phyloP scores from a whole-genome alignment of 2,113 vertebrate genomes.

The Theristicus caerulescens region DNA sequence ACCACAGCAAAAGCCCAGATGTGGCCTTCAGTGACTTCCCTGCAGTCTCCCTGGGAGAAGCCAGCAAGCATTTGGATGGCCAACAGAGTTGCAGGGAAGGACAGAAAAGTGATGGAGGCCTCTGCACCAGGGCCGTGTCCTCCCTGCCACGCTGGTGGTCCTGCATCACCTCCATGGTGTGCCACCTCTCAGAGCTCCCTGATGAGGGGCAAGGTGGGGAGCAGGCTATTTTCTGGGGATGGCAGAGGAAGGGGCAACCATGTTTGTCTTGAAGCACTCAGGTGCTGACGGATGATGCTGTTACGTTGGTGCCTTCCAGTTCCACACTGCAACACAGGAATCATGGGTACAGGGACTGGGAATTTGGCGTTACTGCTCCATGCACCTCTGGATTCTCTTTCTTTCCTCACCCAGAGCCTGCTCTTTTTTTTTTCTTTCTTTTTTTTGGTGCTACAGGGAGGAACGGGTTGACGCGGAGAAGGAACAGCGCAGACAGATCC shows the following conservation, averaged over 20 bases:
- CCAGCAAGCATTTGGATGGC: neutral
- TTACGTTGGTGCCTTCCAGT: neutral
- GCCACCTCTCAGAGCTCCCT: neutral
- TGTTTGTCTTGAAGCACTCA: neutral
- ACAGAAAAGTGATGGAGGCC: neutral
- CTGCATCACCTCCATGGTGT: neutral
- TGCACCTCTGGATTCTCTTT: neutral
- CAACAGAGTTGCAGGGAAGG: neutral
- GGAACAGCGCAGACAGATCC: neutral
- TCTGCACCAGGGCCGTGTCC: neutral
- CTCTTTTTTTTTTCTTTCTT: neutral
- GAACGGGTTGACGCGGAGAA: neutral
- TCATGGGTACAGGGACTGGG: accelerated
- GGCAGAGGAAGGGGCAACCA: neutral
- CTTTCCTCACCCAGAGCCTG: neutral
- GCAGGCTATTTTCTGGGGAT: neutral
- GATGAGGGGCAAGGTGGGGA: neutral
- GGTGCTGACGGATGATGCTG: accelerated
- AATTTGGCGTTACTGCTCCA: accelerated
- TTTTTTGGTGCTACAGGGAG: neutral
- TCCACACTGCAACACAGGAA: neutral
- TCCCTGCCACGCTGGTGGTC: accelerated
- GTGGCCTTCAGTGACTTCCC: neutral
- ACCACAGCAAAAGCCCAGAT: neutral
- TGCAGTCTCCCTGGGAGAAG: neutral